Conservation (phyloP, 2,797 vertebrate species). For the Euphonia xanthogaster region DNA sequence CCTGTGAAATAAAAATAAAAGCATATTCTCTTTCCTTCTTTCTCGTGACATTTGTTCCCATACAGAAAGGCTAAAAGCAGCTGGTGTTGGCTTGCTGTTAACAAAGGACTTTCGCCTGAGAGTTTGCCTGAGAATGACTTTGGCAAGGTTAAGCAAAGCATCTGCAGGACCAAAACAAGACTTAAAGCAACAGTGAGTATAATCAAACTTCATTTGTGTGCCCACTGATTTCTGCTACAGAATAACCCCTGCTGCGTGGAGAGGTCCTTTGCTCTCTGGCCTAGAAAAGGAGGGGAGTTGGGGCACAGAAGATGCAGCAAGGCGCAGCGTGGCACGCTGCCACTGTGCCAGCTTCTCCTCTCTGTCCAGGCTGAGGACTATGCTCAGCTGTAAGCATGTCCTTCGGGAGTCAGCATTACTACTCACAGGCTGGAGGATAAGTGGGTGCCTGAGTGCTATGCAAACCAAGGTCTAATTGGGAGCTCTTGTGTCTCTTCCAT, state of each 20-base stretch:
- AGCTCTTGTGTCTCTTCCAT: background rate
- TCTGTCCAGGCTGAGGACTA: background rate
- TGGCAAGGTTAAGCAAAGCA: background rate
- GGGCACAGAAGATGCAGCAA: background rate
- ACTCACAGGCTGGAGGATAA: background rate
- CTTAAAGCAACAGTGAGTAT: background rate
- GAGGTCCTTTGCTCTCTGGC: background rate
- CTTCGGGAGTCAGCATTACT: background rate
- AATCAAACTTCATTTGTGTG: background rate
- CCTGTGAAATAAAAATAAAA: conserved; percentile 26
- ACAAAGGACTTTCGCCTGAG: background rate
- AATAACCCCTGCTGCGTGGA: background rate
- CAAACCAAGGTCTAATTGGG: background rate
- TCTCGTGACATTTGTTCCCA: background rate
- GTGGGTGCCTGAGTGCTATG: background rate
- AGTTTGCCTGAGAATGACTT: background rate
- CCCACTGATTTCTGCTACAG: background rate
- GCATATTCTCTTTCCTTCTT: background rate
- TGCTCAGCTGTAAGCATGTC: background rate
- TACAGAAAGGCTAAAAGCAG: conserved; percentile 28
- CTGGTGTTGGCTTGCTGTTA: background rate
- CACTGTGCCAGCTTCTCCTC: background rate
- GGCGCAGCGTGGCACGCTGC: fast-evolving
- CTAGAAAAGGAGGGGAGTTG: background rate
- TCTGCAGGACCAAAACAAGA: background rate